These are phyloP conservation scores for Gopherus flavomarginatus DNA, from an alignment of 2,113 vertebrate genomes.

Conservation along the genomic window DNA sequence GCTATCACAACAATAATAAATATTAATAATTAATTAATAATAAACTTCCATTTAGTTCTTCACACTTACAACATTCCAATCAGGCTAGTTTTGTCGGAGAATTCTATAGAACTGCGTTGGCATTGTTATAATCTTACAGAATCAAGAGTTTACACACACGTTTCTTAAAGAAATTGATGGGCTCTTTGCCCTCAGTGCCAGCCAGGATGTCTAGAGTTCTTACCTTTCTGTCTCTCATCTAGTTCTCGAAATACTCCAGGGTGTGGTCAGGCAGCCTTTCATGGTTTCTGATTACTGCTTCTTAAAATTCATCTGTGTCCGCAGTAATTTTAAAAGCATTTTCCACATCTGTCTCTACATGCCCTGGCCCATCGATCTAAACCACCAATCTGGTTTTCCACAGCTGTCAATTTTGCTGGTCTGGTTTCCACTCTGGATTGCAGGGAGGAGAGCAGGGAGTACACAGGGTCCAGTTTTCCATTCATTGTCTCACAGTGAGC, in stretches of 20 bases:
- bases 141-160: not conserved
- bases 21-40: not conserved
- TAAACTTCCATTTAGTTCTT: not conserved
- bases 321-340: constrained; percentile 53
- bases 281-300: constrained; percentile 61
- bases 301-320: constrained; percentile 73
- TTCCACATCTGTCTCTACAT: constrained; percentile 59
- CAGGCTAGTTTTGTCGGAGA: not conserved
- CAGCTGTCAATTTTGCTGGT: constrained; percentile 61
- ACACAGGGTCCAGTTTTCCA: constrained; percentile 48
- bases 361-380: constrained; percentile 49
- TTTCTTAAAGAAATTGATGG: not conserved
- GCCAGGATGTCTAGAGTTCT: not conserved
- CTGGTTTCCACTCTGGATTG: constrained; percentile 23
- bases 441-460: constrained; percentile 50
- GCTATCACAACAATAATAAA: not conserved
- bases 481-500: constrained; percentile 44
- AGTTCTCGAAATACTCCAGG: constrained; percentile 38
- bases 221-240: constrained; percentile 35
- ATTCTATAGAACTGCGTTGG: not conserved
- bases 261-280: constrained; percentile 23
- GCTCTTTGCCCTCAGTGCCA: not conserved
- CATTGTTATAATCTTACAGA: not conserved
- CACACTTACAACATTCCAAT: not conserved
- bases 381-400: constrained; percentile 65